These are phyloP conservation scores for Hyalella azteca DNA, from an alignment of 2,888 invertebrate species.

Conservation along the genomic window DNA sequence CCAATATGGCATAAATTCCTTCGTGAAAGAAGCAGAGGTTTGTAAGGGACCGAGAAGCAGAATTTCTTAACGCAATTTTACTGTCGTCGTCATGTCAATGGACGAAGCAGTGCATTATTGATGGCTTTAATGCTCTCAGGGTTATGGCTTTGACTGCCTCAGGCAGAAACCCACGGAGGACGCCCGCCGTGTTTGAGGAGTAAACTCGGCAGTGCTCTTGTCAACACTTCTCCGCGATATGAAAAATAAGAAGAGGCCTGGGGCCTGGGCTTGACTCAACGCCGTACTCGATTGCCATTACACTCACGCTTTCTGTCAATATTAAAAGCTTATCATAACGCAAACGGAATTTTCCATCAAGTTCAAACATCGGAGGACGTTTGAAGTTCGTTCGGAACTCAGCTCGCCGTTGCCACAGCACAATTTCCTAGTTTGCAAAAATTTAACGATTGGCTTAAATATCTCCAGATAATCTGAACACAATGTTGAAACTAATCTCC, in stretches of 20 bases:
- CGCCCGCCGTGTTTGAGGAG: constrained; percentile 20
- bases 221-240: constrained; percentile 14
- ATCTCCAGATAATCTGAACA: no score
- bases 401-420: no score
- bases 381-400: neutral
- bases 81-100: neutral
- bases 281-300: constrained; percentile 6
- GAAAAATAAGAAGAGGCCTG: constrained; percentile 15
- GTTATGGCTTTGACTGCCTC: neutral
- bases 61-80: neutral
- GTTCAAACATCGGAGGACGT: neutral
- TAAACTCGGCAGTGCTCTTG: neutral
- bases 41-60: neutral
- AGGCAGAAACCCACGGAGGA: constrained; percentile 1
- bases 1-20: neutral
- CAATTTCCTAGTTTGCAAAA: no score
- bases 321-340: constrained; percentile 13
- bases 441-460: no score
- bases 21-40: neutral
- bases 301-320: neutral
- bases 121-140: neutral
- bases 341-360: neutral
- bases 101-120: neutral
- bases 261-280: neutral
- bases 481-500: no score